Evolutionary conservation across 2,113 vertebrate genomes (phyloP).

Genomic region (Podiceps cristatus): DNA sequence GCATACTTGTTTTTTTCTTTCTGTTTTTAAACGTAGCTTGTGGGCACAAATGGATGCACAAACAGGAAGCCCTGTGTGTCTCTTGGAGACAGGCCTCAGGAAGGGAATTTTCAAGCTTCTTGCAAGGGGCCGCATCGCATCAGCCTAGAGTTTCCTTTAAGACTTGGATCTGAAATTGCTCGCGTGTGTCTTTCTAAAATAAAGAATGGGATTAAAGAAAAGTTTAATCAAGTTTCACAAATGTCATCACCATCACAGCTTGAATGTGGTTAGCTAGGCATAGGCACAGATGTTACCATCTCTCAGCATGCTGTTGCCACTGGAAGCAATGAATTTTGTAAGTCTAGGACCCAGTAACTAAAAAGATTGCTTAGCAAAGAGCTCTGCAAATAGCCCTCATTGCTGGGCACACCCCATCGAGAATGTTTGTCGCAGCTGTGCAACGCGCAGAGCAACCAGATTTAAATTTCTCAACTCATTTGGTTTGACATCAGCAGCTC

Average conservation of each 20-base stretch:
- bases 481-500: neutral
- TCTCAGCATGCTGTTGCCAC: neutral
- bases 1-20: neutral
- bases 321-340: conserved; percentile 4
- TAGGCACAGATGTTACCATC: neutral
- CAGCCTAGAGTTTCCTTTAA: conserved; percentile 1
- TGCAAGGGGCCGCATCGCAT: neutral
- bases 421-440: neutral
- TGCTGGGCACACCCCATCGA: neutral
- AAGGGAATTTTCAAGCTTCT: conserved; percentile 27
- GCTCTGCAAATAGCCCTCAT: neutral
- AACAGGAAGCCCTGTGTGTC: conserved; percentile 33
- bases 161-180: neutral
- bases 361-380: neutral
- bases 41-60: neutral
- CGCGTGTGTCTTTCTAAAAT: neutral
- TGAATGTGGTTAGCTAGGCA: neutral
- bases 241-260: conserved; percentile 26
- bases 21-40: neutral
- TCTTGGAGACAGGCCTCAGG: conserved; percentile 14
- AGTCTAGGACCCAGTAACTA: neutral
- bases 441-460: neutral
- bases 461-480: neutral
- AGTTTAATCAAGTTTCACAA: conserved; percentile 44
- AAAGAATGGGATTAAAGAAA: conserved; percentile 27